Percentiles rank a stretch among this genome's conserved stretches.
Evolutionary conservation across 2,797 vertebrate species (phyloP).

Genomic region (Propithecus deckenii): DNA sequence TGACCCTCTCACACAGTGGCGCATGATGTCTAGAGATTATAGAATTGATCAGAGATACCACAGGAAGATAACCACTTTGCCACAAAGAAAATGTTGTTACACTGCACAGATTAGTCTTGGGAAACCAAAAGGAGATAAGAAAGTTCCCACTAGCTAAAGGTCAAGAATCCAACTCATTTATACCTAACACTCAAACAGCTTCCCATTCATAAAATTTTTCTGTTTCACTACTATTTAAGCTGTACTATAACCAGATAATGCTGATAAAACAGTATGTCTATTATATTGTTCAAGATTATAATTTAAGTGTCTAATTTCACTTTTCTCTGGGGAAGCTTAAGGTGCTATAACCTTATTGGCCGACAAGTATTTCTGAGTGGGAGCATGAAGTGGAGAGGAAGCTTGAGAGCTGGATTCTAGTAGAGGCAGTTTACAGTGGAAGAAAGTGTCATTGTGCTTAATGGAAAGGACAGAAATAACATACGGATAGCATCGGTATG

Average conservation of each 20-base stretch:
- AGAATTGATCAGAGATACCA: slow-evolving; percentile 35
- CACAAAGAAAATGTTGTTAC: slow-evolving; percentile 2
- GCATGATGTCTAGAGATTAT: not conserved
- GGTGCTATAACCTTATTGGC: not conserved
- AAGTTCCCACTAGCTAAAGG: slow-evolving; percentile 36
- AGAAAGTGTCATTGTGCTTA: not conserved
- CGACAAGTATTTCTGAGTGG: not conserved
- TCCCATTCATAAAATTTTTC: not conserved
- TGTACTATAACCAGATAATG: not conserved
- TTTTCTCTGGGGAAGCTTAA: slow-evolving; percentile 4
- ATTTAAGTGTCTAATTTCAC: not conserved
- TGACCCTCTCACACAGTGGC: not conserved
- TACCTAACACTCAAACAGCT: not conserved
- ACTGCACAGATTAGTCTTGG: slow-evolving; percentile 1
- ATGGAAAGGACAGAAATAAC: not conserved
- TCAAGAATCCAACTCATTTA: not conserved
- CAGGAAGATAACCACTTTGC: not conserved
- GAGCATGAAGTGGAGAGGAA: not conserved
- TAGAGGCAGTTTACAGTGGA: not conserved
- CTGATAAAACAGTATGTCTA: not conserved
- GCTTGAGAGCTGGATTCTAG: not conserved
- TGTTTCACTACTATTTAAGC: not conserved
- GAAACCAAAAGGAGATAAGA: slow-evolving; percentile 50
- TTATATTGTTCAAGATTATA: not conserved
- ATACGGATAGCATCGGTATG: not conserved